Conservation (phyloP, 2,113 vertebrate genomes). For the Cyprinodon variegatus region DNA sequence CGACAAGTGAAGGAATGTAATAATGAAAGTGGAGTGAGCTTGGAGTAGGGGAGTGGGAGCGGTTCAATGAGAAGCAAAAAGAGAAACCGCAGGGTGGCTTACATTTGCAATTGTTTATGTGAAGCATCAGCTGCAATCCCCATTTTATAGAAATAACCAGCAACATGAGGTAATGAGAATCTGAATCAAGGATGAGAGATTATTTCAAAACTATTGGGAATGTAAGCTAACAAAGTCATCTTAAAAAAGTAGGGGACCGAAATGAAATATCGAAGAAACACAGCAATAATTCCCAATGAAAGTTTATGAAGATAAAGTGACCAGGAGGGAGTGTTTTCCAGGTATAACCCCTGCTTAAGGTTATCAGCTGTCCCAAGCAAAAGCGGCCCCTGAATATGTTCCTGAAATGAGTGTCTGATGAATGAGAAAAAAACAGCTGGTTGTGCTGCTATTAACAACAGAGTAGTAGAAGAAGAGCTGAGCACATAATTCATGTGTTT, state of each 20-base stretch:
- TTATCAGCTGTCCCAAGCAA: no score
- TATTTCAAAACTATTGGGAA: slow-evolving; percentile 24
- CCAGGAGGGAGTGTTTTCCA: no score
- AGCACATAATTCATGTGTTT: no score
- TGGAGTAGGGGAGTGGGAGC: slow-evolving; percentile 44
- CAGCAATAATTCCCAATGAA: not conserved
- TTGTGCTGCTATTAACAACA: no score
- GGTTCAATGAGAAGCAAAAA: slow-evolving; percentile 31
- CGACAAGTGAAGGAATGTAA: slow-evolving; percentile 52
- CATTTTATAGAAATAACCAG: slow-evolving; percentile 51
- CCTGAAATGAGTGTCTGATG: no score
- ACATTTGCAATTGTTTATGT: slow-evolving; percentile 78
- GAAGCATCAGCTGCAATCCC: slow-evolving; percentile 58
- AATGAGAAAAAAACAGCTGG: no score
- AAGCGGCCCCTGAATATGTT: no score
- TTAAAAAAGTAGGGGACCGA: slow-evolving; percentile 23
- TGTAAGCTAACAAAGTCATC: slow-evolving; percentile 44
- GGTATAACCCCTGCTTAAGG: no score
- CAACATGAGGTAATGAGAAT: slow-evolving; percentile 61
- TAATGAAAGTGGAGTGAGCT: slow-evolving; percentile 67
- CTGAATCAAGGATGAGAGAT: slow-evolving; percentile 43
- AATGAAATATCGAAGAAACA: not conserved
- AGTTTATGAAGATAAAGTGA: no score
- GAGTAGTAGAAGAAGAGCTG: no score
- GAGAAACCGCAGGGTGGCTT: slow-evolving; percentile 71